Conservation (phyloP, 2,888 invertebrate genomes). For the Habrosyne pyritoides region DNA sequence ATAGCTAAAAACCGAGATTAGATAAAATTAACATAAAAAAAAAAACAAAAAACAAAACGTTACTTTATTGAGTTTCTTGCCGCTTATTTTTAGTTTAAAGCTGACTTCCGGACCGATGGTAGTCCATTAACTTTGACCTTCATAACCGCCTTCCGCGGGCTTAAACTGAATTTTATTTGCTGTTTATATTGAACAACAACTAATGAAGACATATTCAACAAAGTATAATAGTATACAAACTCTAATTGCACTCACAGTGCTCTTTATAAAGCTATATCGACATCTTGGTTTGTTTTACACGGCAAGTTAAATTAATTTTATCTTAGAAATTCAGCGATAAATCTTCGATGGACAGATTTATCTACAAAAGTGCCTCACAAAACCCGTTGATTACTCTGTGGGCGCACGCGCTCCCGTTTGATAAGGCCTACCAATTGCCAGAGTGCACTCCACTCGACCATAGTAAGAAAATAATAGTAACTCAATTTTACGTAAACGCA, state of each 20-base stretch:
- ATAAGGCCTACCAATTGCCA: slow-evolving; percentile 62
- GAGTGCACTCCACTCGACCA: slow-evolving; percentile 45
- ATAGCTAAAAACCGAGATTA: no score
- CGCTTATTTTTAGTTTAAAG: no score
- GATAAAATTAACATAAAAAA: no score
- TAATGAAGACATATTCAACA: background rate
- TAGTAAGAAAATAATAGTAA: slow-evolving; percentile 14
- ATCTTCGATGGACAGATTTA: background rate
- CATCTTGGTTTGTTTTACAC: background rate
- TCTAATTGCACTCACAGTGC: background rate
- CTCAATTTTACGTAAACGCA: background rate
- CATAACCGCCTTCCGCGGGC: no score
- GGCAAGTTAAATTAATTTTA: background rate
- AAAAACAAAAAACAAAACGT: no score
- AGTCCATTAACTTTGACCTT: no score
- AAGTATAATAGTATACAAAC: background rate
- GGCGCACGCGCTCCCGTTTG: slow-evolving; percentile 47
- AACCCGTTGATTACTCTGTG: slow-evolving; percentile 58
- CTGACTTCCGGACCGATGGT: no score
- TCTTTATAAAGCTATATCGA: background rate
- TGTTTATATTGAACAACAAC: no score
- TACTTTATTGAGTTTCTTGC: no score
- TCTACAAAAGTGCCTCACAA: slow-evolving; percentile 5
- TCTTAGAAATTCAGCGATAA: background rate
- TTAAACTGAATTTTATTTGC: no score